A percentile compares a stretch with the other conserved stretches of the same genome.
phyloP scores from a whole-genome alignment of 1,140 invertebrate genomes.

The Melipona quadrifasciata region DNA sequence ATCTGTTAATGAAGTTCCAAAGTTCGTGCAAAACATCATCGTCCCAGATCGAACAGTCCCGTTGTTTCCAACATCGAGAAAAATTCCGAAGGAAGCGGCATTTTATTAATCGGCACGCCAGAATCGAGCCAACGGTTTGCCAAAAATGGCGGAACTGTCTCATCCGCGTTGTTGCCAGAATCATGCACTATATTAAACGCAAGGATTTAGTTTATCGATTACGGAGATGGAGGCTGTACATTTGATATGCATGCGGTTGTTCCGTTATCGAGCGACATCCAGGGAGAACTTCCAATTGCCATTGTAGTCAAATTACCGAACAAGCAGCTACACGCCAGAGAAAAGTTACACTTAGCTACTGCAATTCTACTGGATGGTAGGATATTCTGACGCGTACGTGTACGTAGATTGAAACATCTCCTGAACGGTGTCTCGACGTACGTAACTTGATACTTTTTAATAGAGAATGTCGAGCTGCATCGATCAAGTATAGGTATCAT shows the following conservation, averaged over 20 bases:
- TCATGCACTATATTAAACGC: constrained; percentile 83
- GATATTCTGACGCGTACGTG: too few species aligned
- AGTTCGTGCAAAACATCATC: constrained; percentile 9
- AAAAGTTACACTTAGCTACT: too few species aligned
- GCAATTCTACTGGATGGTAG: too few species aligned
- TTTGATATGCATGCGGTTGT: constrained; percentile 86
- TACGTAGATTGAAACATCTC: too few species aligned
- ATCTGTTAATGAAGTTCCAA: constrained; percentile 57
- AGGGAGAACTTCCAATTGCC: constrained; percentile 84
- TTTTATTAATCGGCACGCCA: constrained; percentile 71
- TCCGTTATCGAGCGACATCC: constrained; percentile 83
- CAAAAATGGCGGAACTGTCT: constrained; percentile 29
- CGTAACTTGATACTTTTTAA: too few species aligned
- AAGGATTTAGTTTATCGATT: constrained; percentile 36
- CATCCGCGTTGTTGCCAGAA: constrained; percentile 77
- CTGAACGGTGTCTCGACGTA: too few species aligned
- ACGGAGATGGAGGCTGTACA: constrained; percentile 83
- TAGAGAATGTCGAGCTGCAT: too few species aligned
- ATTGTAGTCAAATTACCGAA: constrained; percentile 78
- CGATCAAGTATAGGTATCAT: too few species aligned
- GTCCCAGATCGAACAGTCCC: constrained; percentile 13
- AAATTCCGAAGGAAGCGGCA: constrained; percentile 59
- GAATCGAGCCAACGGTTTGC: constrained; percentile 65
- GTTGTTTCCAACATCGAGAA: constrained; percentile 40
- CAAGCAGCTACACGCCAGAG: constrained; percentile 54